Percentiles rank a stretch among this genome's conserved stretches.
Evolutionary conservation across 2,113 vertebrate genomes (phyloP).

Genomic region (Piaya cayana): DNA sequence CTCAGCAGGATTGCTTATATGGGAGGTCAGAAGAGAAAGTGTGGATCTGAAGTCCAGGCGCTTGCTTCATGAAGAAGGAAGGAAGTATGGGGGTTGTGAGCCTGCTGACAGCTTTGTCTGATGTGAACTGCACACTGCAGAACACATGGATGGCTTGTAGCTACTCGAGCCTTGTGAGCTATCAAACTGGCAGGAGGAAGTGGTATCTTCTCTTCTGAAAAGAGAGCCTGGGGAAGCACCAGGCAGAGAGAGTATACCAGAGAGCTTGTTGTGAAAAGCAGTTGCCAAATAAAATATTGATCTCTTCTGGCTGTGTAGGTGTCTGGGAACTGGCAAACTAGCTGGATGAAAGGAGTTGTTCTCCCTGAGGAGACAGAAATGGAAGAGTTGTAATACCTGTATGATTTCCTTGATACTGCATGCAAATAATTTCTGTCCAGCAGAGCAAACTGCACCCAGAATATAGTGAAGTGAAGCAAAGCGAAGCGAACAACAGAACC

Average conservation of each 20-base stretch:
- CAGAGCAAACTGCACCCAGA: not conserved
- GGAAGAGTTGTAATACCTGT: not conserved
- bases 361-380: not conserved
- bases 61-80: not conserved
- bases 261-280: not conserved
- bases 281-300: not conserved
- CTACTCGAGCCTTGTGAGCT: not conserved
- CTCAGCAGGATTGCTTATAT: not conserved
- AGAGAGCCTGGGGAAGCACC: not conserved
- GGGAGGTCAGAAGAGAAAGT: not conserved
- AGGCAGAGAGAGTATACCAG: not conserved
- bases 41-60: not conserved
- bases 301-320: not conserved
- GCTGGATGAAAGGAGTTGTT: not conserved
- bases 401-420: not conserved
- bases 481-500: not conserved
- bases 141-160: not conserved
- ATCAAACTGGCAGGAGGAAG: not conserved
- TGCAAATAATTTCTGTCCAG: not conserved
- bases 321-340: fast-evolving
- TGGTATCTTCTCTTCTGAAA: not conserved
- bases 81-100: not conserved
- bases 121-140: not conserved
- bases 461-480: not conserved
- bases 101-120: not conserved